These are phyloP conservation scores for Tetrax tetrax DNA, from an alignment of 2,113 vertebrate species.

Conservation along the genomic window DNA sequence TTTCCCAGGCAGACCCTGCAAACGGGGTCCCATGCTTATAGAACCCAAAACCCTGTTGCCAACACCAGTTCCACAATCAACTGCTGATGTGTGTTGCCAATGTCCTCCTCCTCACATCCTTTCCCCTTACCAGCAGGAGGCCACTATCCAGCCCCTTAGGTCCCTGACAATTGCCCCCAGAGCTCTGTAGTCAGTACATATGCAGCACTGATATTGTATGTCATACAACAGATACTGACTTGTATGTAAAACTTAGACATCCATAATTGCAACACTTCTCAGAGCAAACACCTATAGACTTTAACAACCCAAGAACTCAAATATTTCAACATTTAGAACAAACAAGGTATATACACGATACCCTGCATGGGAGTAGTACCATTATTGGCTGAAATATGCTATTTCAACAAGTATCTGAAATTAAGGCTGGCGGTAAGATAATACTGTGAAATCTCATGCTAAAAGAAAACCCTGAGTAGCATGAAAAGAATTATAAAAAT, in stretches of 20 bases:
- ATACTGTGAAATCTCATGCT: neutral
- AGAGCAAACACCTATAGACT: neutral
- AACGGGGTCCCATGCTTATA: neutral
- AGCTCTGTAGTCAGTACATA: neutral
- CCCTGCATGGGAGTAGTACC: neutral
- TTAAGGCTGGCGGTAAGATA: neutral
- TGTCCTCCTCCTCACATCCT: neutral
- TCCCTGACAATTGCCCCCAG: neutral
- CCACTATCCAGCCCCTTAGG: accelerated
- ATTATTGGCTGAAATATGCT: neutral
- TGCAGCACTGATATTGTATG: neutral
- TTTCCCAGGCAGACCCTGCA: neutral
- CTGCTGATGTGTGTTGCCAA: accelerated
- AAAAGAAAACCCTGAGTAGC: neutral
- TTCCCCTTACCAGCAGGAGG: neutral
- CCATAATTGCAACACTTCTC: neutral
- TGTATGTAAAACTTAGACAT: neutral
- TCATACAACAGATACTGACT: neutral
- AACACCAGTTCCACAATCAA: neutral
- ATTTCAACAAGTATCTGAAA: neutral
- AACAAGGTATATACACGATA: neutral
- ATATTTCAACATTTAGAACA: neutral
- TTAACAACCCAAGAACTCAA: neutral
- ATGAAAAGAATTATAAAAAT: neutral
- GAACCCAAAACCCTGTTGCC: neutral